Evolutionary conservation across 2,113 vertebrate genomes (phyloP).

Genomic region (Dinomys branickii): DNA sequence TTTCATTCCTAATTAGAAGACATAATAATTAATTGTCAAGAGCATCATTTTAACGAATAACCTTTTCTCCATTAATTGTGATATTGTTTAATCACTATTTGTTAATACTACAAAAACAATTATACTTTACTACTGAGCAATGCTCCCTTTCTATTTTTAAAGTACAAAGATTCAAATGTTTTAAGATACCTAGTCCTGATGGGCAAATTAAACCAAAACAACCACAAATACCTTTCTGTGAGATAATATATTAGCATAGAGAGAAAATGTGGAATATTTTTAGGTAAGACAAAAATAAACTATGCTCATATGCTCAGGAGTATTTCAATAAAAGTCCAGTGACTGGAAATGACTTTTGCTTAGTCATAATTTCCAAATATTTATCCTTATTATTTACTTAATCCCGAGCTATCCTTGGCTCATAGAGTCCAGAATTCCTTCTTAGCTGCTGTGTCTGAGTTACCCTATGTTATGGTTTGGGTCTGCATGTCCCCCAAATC

Average conservation of each 20-base stretch:
- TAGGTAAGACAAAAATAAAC: neutral
- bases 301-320: neutral
- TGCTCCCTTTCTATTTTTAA: neutral
- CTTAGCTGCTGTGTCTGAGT: neutral
- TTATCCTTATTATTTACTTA: neutral
- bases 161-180: constrained; percentile 15
- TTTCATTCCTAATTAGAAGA: neutral
- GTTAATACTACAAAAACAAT: neutral
- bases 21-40: neutral
- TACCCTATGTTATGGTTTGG: no score
- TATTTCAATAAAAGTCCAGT: neutral
- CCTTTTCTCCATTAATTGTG: neutral
- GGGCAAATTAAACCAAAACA: neutral
- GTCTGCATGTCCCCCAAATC: no score
- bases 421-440: neutral
- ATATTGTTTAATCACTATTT: neutral
- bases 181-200: neutral
- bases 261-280: neutral
- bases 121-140: neutral
- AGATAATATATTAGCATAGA: neutral
- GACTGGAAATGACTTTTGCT: neutral
- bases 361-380: neutral
- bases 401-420: neutral
- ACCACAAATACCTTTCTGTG: neutral
- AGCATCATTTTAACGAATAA: neutral